Evolutionary conservation across 2,888 invertebrate species (phyloP).

Genomic region (Anticlea derivata): DNA sequence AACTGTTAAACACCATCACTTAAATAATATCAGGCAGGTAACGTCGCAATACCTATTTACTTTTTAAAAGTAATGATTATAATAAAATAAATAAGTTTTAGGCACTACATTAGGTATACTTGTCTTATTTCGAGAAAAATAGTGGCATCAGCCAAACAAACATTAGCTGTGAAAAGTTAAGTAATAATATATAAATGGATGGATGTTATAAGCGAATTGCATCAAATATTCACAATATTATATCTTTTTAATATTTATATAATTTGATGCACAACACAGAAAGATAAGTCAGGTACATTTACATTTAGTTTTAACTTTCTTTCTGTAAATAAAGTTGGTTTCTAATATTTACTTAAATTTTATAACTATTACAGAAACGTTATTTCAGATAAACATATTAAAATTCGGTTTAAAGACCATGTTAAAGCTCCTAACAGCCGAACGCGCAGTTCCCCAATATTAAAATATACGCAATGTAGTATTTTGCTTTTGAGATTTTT

Average conservation of each 20-base stretch:
- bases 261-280: no score
- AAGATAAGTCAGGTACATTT: background rate
- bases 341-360: no score
- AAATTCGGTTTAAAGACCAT: conserved; percentile 51
- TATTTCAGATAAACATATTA: conserved; percentile 24
- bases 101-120: background rate
- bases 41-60: conserved; percentile 26
- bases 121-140: no score
- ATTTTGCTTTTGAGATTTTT: no score
- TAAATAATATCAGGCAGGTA: conserved; percentile 45
- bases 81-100: background rate
- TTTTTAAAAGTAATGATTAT: conserved; percentile 2
- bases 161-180: no score
- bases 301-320: no score
- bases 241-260: background rate
- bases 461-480: no score
- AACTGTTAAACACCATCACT: conserved; percentile 42
- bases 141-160: no score
- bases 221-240: no score
- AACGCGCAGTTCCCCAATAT: conserved; percentile 14
- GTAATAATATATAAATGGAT: no score
- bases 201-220: no score
- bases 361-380: background rate
- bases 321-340: no score
- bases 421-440: conserved; percentile 36